phyloP scores from a whole-genome alignment of 35 echinoderm and acorn worm genomes.

The Amphiura filiformis region DNA sequence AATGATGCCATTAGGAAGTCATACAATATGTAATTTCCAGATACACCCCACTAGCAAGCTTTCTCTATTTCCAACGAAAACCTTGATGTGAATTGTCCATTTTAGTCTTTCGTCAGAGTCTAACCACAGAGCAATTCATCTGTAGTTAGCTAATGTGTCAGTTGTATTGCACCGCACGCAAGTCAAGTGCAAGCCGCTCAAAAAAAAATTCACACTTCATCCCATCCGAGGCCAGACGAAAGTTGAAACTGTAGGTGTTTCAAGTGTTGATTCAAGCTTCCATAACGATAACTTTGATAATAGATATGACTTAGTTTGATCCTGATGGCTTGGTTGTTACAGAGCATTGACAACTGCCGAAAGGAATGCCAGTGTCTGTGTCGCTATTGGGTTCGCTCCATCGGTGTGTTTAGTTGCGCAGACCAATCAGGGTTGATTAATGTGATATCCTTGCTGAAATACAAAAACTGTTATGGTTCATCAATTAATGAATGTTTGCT shows the following conservation, averaged over 20 bases:
- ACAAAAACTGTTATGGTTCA: no score
- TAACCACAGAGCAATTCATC: background rate
- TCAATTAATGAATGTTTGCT: no score
- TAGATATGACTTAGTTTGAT: background rate
- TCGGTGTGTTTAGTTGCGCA: no score
- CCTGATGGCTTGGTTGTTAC: background rate
- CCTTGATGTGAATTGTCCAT: background rate
- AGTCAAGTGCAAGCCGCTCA: background rate
- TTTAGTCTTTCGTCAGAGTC: background rate
- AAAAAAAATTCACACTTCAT: constrained; percentile 2
- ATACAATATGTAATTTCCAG: no score
- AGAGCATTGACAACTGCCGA: background rate
- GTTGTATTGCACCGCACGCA: background rate
- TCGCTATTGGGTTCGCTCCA: no score
- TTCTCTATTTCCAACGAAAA: background rate
- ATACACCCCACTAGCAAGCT: no score
- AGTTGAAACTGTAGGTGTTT: constrained; percentile 8
- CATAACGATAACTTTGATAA: constrained; percentile 3
- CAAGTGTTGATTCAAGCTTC: constrained; percentile 2
- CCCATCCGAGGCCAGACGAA: background rate
- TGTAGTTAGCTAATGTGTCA: background rate
- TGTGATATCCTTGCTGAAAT: no score
- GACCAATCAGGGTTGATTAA: no score
- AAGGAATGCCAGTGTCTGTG: background rate
- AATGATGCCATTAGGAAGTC: no score